A percentile compares a stretch with the other conserved stretches of the same genome.
phyloP scores from a whole-genome alignment of 2,113 vertebrate species.

The Gavia stellata region DNA sequence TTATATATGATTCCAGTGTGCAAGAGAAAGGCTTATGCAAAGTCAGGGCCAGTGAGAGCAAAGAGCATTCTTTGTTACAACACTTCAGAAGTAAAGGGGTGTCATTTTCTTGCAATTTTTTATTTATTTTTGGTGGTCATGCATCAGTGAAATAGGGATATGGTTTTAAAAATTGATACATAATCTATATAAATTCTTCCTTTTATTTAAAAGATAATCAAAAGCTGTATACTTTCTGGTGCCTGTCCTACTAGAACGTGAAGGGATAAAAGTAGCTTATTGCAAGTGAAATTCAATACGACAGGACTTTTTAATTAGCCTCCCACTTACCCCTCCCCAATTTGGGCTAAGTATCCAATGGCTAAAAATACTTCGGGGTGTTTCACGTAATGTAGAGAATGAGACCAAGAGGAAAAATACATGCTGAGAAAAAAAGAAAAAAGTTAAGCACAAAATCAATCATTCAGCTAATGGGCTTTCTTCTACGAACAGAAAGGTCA shows the following conservation, averaged over 20 bases:
- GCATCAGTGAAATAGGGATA: background rate
- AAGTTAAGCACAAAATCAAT: constrained; percentile 27
- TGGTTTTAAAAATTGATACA: background rate
- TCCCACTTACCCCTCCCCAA: background rate
- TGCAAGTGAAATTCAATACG: background rate
- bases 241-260: background rate
- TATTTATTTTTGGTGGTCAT: background rate
- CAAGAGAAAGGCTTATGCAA: background rate
- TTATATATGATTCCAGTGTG: constrained; percentile 42
- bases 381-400: background rate
- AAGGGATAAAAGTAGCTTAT: background rate
- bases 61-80: background rate
- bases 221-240: background rate
- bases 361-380: background rate
- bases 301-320: background rate
- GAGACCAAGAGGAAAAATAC: background rate
- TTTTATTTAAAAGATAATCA: background rate
- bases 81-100: background rate
- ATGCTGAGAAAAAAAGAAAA: background rate
- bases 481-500: constrained; percentile 32
- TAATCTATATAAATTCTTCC: background rate
- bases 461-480: constrained; percentile 40
- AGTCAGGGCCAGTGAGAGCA: background rate
- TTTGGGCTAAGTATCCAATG: background rate
- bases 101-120: background rate